Conservation (phyloP, 2,797 vertebrate genomes). For the Dipus sagitta region DNA sequence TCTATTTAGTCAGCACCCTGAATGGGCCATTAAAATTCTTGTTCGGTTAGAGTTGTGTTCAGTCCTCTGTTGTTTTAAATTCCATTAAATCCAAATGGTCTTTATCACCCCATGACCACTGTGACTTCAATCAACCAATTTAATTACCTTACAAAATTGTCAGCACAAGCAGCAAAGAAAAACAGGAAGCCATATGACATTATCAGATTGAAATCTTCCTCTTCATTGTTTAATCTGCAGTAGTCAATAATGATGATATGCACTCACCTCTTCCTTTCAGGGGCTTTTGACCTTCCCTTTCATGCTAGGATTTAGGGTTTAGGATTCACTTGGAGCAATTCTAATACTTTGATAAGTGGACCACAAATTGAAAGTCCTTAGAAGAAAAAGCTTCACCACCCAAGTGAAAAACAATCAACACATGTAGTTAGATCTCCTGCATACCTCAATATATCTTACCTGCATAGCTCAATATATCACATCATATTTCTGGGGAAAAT, state of each 20-base stretch:
- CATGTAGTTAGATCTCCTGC: constrained; percentile 15
- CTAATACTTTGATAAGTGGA: constrained; percentile 65
- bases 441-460: not conserved
- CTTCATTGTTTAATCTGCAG: constrained; percentile 88
- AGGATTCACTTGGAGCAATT: constrained; percentile 79
- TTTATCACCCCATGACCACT: constrained; percentile 91
- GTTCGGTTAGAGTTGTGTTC: constrained; percentile 89
- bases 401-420: constrained; percentile 68
- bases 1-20: constrained; percentile 91
- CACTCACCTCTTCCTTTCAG: constrained; percentile 83
- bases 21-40: constrained; percentile 91
- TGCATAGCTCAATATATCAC: not conserved
- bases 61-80: constrained; percentile 90
- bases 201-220: constrained; percentile 92
- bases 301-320: constrained; percentile 81
- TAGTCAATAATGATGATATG: constrained; percentile 88
- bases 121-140: constrained; percentile 92
- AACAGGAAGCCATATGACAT: constrained; percentile 89
- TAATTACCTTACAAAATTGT: constrained; percentile 92
- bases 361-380: constrained; percentile 74
- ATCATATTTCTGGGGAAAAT: not conserved
- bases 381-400: constrained; percentile 72
- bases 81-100: constrained; percentile 92
- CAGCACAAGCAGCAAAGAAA: constrained; percentile 88
- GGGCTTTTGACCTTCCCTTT: constrained; percentile 87